A percentile compares a stretch with the other conserved stretches of the same genome.
phyloP scores from a whole-genome alignment of 2,113 vertebrate species.

The Oreochromis spilurus region DNA sequence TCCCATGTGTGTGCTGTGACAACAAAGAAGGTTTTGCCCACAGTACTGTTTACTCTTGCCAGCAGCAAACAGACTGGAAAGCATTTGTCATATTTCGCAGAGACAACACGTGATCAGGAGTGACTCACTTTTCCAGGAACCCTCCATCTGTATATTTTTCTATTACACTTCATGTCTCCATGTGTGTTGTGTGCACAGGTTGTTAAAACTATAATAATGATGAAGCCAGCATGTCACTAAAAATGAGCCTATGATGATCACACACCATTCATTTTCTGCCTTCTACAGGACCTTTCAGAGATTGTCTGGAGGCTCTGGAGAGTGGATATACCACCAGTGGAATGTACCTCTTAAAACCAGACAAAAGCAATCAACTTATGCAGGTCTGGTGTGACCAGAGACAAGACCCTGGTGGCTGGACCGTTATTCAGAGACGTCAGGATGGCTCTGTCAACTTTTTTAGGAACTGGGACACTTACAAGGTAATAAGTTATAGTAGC shows the following conservation, averaged over 20 bases:
- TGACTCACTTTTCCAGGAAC: constrained; percentile 16
- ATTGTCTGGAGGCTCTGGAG: constrained; percentile 86
- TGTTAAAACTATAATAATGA: background rate
- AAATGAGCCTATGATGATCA: background rate
- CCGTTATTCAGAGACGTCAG: constrained; percentile 84
- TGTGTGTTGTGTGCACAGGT: background rate
- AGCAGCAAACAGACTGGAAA: constrained; percentile 7
- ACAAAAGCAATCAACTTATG: constrained; percentile 86
- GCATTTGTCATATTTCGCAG: background rate
- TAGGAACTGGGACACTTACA: constrained; percentile 94
- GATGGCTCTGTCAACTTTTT: constrained; percentile 94
- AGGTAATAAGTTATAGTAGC: constrained; percentile 67
- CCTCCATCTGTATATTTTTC: background rate
- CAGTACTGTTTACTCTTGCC: background rate
- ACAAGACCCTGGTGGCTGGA: constrained; percentile 92
- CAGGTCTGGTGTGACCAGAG: constrained; percentile 94
- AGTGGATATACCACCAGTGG: constrained; percentile 81
- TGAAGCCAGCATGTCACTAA: background rate
- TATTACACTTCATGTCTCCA: background rate
- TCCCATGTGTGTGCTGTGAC: background rate
- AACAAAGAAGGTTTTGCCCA: background rate
- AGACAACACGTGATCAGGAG: background rate
- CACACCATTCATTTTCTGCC: background rate
- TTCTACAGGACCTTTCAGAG: constrained; percentile 83
- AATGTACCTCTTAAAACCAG: constrained; percentile 88